Percentiles rank a stretch among this genome's conserved stretches.
Evolutionary conservation across 2,797 vertebrate species (phyloP).

Genomic region (Myotis findleyi): DNA sequence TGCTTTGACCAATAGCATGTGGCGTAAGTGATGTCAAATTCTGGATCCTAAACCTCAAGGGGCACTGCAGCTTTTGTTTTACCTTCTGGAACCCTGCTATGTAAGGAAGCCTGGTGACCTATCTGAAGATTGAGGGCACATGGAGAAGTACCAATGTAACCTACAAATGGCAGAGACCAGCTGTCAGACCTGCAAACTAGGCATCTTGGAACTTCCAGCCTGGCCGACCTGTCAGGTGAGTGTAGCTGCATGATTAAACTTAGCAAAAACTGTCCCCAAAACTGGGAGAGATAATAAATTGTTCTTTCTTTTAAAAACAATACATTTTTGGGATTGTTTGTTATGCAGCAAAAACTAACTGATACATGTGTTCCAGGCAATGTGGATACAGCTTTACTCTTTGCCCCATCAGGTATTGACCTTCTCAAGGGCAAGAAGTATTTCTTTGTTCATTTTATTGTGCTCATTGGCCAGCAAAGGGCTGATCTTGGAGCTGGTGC

Average conservation of each 20-base stretch:
- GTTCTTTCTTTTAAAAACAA: background rate
- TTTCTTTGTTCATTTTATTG: background rate
- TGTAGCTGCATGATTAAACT: background rate
- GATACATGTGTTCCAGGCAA: background rate
- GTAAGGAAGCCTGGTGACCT: background rate
- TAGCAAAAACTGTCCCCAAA: background rate
- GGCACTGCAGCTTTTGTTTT: background rate
- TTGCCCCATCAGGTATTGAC: background rate
- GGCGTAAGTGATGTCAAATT: background rate
- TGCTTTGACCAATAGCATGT: background rate
- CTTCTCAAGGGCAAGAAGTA: background rate
- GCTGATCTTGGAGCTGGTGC: conserved; percentile 3
- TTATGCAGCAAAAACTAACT: conserved; percentile 1
- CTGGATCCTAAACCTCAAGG: background rate
- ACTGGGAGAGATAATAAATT: background rate
- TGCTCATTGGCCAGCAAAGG: background rate
- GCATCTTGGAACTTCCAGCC: background rate
- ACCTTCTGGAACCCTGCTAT: background rate
- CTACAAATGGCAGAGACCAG: background rate
- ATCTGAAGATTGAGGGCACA: background rate
- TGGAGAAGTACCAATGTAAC: background rate
- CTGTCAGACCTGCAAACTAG: background rate
- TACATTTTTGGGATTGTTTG: background rate
- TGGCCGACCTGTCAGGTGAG: background rate
- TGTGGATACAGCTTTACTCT: background rate